phyloP scores from a whole-genome alignment of 1,140 invertebrate genomes.

The Diorhabda carinulata region DNA sequence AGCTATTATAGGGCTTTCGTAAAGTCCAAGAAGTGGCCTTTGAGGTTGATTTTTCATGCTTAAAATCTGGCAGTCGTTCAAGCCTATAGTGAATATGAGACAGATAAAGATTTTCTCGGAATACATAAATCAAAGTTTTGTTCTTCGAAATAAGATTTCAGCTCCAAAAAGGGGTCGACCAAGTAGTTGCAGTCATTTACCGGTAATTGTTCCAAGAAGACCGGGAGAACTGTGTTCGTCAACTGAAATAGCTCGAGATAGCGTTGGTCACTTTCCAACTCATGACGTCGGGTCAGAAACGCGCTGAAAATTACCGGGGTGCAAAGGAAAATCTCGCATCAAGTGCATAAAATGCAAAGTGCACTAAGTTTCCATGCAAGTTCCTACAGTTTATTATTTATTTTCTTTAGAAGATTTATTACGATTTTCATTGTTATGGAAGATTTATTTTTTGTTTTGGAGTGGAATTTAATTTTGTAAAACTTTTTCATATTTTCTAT shows the following conservation, averaged over 20 bases:
- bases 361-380: not conserved
- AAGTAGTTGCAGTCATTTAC: not conserved
- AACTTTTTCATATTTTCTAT: too few species aligned
- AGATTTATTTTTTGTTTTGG: too few species aligned
- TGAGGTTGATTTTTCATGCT: slow-evolving; percentile 10
- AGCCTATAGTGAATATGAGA: slow-evolving; percentile 20
- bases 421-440: too few species aligned
- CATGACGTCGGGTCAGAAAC: not conserved
- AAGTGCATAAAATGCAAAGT: not conserved
- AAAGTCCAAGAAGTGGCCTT: slow-evolving; percentile 20
- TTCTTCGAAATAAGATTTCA: too few species aligned
- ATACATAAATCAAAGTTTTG: not conserved
- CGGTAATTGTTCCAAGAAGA: not conserved
- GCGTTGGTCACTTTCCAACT: not conserved
- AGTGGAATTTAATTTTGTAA: too few species aligned
- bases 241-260: not conserved
- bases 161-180: not conserved
- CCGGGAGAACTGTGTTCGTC: too few species aligned
- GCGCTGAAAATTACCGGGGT: not conserved
- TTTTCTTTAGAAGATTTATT: too few species aligned
- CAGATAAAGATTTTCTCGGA: slow-evolving; percentile 2
- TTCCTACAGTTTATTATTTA: too few species aligned
- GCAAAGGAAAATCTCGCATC: not conserved
- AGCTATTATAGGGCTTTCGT: slow-evolving; percentile 20
- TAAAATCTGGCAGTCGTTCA: slow-evolving; percentile 13